Evolutionary conservation across 2,797 vertebrate genomes (phyloP).

Genomic region (Distichodus sexfasciatus): DNA sequence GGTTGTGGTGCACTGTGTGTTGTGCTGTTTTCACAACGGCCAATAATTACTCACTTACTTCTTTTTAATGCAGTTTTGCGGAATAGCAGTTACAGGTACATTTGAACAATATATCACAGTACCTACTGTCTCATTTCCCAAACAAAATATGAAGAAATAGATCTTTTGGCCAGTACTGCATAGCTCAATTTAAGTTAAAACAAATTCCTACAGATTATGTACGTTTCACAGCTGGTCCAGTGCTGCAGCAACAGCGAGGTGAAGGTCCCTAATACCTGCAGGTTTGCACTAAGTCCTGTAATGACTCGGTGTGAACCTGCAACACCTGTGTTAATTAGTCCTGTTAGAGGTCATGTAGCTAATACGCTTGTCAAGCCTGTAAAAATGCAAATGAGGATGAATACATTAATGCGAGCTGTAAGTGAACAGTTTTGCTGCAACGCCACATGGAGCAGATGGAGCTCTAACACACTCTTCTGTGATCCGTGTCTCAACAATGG

Average conservation of each 20-base stretch:
- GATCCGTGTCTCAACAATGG: background rate
- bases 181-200: no score
- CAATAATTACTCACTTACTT: no score
- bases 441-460: background rate
- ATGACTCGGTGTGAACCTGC: background rate
- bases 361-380: constrained; percentile 11
- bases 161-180: no score
- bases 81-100: no score
- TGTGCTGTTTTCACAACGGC: no score
- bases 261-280: background rate
- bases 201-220: no score
- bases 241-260: background rate
- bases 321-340: constrained; percentile 17
- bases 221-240: background rate
- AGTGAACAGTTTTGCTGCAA: background rate
- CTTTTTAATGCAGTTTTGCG: no score
- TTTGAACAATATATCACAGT: no score
- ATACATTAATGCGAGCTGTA: constrained; percentile 13
- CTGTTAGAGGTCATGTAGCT: constrained; percentile 12
- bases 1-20: no score
- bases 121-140: no score
- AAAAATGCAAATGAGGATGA: constrained; percentile 19
- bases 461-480: background rate
- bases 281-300: background rate
- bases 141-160: no score